Percentiles rank a stretch among this genome's conserved stretches.
Evolutionary conservation across 2,113 vertebrate species (phyloP).

Genomic region (Onychostruthus taczanowskii): DNA sequence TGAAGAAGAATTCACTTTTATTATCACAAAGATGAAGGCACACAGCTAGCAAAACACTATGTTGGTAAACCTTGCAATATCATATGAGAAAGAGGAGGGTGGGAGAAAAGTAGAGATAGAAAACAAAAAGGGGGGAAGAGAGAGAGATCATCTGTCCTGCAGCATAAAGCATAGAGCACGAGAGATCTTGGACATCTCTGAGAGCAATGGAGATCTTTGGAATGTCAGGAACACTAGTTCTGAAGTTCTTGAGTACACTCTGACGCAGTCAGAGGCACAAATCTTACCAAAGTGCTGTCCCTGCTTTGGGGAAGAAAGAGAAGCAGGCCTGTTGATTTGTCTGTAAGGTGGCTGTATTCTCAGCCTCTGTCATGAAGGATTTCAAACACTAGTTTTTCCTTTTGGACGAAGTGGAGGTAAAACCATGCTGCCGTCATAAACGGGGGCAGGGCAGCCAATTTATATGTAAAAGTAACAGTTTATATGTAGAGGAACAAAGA

Average conservation of each 20-base stretch:
- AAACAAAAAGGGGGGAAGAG: neutral
- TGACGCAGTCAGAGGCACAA: fast-evolving
- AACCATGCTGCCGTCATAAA: neutral
- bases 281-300: neutral
- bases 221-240: neutral
- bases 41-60: neutral
- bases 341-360: neutral
- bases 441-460: neutral
- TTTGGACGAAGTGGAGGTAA: neutral
- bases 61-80: neutral
- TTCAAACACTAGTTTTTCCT: neutral
- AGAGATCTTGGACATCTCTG: no score
- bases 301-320: neutral
- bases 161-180: no score
- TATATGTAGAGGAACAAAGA: neutral
- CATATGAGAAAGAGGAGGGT: neutral
- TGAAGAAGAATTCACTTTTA: neutral
- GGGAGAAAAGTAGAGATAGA: neutral
- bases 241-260: neutral
- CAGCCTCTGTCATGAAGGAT: neutral
- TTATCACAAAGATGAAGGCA: neutral
- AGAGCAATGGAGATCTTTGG: neutral
- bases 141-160: neutral
- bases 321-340: neutral
- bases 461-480: neutral